Conservation (phyloP, 2,113 vertebrate species). For the Syngnathus scovelli region DNA sequence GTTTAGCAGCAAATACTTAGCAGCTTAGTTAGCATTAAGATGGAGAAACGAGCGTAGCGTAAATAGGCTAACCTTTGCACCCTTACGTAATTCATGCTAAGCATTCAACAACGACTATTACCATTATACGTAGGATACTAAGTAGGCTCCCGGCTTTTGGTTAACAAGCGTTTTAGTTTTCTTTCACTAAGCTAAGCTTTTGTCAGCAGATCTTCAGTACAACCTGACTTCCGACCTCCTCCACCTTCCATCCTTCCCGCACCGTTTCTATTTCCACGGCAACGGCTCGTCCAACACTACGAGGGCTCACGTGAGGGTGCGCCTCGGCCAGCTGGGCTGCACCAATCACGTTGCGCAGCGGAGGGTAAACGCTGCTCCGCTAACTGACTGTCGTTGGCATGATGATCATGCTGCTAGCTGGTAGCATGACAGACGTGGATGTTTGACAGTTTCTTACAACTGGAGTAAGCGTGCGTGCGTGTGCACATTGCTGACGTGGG, state of each 20-base stretch:
- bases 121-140: background rate
- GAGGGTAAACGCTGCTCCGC: constrained; percentile 71
- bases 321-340: constrained; percentile 64
- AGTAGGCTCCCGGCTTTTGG: too few species aligned
- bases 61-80: background rate
- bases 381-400: background rate
- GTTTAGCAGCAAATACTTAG: background rate
- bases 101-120: background rate
- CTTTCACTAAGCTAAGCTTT: too few species aligned
- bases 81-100: background rate
- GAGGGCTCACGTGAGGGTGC: constrained; percentile 66
- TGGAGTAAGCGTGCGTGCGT: background rate
- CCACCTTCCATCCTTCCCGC: constrained; percentile 76
- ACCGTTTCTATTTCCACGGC: constrained; percentile 85
- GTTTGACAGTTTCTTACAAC: background rate
- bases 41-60: background rate
- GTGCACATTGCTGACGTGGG: background rate
- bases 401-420: background rate
- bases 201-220: constrained; percentile 81
- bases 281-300: constrained; percentile 81
- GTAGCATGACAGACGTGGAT: background rate
- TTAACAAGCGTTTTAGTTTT: too few species aligned
- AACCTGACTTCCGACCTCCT: constrained; percentile 83
- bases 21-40: background rate
- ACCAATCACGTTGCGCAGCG: constrained; percentile 77